Base-by-base conservation (phyloP, 2,888 invertebrate genomes). In the Philonicus albiceps region DNA sequence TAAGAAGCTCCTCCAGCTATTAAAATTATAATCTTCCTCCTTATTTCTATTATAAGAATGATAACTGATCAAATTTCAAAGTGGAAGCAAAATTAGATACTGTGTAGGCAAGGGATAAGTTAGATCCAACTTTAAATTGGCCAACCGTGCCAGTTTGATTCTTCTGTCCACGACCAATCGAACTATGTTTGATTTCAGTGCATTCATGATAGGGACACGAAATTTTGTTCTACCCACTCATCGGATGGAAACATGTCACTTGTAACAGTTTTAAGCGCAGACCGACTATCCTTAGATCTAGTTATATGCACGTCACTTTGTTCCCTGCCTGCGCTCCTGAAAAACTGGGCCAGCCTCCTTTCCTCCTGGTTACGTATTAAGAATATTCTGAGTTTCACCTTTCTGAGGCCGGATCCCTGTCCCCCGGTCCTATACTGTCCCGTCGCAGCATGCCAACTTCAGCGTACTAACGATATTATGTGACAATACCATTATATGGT, bases 401-500 rank as follows among this genome's bases (percentile, higher is more conserved):
- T 49, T 2, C 53, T 22, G 22, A 22, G 55, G 7, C 55, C 0
- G 27, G 49, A 37, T 37, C 40, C 16, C 27, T 80, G 55, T n/a
- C n/a, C n/a, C 5, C 22, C 19, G 53, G 53, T 53, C 53, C 30
- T 80, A 53, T 53, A 53, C 27, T n/a, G 80, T 31, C 80, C 80
- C 19, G 80, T 49, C 80, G 30, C 30, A 49, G 49, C 13, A 27
- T 31, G n/a, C 80, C 53, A 80, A 80, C 80, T 80, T 49, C 30
- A 80, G 49, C 80, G 49, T 43, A 30, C 80, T 80, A 80, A 80
- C 80, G 80, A 80, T 80, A 80, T 80, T 80, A 80, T 80, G 80
- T 80, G 80, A 80, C 80, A 80, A 80, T 53, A 49, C 80, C 80
- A 80, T 80, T 80, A 80, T 80, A 53, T 27, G 27, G 30, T 30